Base-by-base conservation (phyloP, 2,888 invertebrate genomes). In the Caenorhabditis auriculariae region DNA sequence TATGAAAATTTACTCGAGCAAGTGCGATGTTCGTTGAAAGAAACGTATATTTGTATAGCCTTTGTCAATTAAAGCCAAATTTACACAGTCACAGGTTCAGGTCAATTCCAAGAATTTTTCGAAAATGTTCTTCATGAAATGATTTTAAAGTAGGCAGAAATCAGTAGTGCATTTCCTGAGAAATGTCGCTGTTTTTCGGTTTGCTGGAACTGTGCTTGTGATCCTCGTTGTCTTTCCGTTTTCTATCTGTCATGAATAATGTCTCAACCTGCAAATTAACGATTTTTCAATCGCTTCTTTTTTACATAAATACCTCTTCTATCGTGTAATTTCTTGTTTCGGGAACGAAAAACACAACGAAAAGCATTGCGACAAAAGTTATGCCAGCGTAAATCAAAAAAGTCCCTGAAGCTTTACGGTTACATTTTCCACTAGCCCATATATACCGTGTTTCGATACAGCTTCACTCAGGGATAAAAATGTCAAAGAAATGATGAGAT, bases 301-400 rank as follows among this genome's bases (percentile, higher is more conserved):
- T 44, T 12, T n/a, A 47, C 6, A 32, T n/a, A 23, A n/a, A 9
- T 29, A 85, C 84, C 50, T 85, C 84, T 69, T 86, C 86, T 44
- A 86, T 76, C 37, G 76, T 77, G 39, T 78, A 79, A 3, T 85
- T 85, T 68, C 83, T 84, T 0, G 86, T 87, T 74, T 87, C 86
- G 2, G 86, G 86, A 44, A 87, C 80, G 28, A 82, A 76, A 15
- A 82, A 58, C 35, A 73, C 78, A 58, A 86, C 80, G 57, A 85
- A 82, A 2, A 85, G 23, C 15, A 84, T 67, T 1, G 84, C 86
- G 0, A 84, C 23, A 2, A 81, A 54, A 1, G 85, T 84, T 17
- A 86, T 74, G 1, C 82, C 82, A 15, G 83, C 81, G 80, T 86
- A 86, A 53, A 86, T 70, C 77, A 83, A 85, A 76, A 86, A 86